These are phyloP conservation scores for Synanthedon tipuliformis DNA, from an alignment of 2,888 invertebrate genomes.

Conservation along the genomic window DNA sequence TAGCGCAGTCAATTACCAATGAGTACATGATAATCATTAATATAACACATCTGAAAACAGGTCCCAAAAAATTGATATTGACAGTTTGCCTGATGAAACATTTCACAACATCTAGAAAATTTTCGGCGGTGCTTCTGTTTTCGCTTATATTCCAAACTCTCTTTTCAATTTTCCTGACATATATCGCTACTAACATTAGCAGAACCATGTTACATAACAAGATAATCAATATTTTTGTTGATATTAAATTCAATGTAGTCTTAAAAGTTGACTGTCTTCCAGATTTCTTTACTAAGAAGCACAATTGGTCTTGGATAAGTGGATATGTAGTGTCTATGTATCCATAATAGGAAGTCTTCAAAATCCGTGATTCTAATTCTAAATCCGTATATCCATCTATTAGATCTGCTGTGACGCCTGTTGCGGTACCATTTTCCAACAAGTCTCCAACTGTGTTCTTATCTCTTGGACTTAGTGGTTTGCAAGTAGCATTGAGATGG, in stretches of 20 bases:
- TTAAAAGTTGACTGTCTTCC: constrained; percentile 57
- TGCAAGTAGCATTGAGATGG: constrained; percentile 48
- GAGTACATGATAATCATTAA: constrained; percentile 48
- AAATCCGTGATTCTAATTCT: constrained; percentile 64
- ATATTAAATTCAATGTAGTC: constrained; percentile 43
- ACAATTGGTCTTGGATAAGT: constrained; percentile 64
- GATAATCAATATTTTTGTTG: constrained; percentile 29
- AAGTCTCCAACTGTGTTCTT: constrained; percentile 52
- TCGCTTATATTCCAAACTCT: constrained; percentile 26
- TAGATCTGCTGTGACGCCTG: constrained; percentile 55
- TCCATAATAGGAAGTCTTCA: constrained; percentile 58
- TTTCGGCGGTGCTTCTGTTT: constrained; percentile 23
- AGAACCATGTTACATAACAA: constrained; percentile 32
- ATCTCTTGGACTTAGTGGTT: constrained; percentile 44
- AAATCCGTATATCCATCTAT: constrained; percentile 65
- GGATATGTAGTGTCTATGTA: constrained; percentile 66
- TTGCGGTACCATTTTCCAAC: constrained; percentile 49
- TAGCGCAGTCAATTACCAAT: constrained; percentile 48
- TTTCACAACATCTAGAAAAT: constrained; percentile 41
- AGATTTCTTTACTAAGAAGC: constrained; percentile 66
- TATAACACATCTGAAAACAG: constrained; percentile 37
- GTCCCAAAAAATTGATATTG: constrained; percentile 42
- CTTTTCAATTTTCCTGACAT: constrained; percentile 35
- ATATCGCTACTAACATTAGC: constrained; percentile 28
- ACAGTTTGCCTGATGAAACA: constrained; percentile 56